Evolutionary conservation across 1,140 invertebrate genomes (phyloP).

Genomic region (Colletes latitarsis): DNA sequence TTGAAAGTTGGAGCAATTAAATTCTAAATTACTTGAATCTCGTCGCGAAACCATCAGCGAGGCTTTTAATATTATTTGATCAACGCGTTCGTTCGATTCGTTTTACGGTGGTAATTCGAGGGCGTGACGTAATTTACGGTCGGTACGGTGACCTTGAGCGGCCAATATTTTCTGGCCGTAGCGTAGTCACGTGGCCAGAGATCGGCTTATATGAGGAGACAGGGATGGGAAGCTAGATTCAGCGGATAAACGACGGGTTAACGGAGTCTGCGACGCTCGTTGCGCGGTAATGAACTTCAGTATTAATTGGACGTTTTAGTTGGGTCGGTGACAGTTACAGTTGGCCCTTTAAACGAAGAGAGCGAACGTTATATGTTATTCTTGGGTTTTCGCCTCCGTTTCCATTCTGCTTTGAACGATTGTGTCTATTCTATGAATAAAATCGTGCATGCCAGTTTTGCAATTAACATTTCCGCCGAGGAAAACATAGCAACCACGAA

Average conservation of each 20-base stretch:
- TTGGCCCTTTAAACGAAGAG: constrained; percentile 5
- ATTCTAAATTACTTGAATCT: too few species aligned
- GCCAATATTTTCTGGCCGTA: background rate
- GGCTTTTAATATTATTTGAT: too few species aligned
- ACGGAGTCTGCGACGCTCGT: constrained; percentile 22
- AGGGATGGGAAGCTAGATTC: constrained; percentile 2
- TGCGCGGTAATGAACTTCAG: constrained; percentile 21
- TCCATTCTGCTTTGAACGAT: background rate
- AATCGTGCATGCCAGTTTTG: background rate
- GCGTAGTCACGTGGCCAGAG: background rate
- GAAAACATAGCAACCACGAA: too few species aligned
- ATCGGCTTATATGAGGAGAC: background rate
- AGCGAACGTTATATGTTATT: background rate
- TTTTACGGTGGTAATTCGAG: too few species aligned
- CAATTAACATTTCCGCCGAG: background rate
- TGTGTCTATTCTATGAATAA: background rate
- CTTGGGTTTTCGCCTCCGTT: background rate
- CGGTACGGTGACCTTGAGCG: background rate
- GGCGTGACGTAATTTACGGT: too few species aligned
- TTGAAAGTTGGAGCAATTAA: too few species aligned
- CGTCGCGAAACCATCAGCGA: too few species aligned
- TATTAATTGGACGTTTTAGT: constrained; percentile 26
- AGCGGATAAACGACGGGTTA: constrained; percentile 20
- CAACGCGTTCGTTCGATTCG: too few species aligned
- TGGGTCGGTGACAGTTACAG: constrained; percentile 5